Evolutionary conservation across 2,888 invertebrate genomes (phyloP).

Genomic region (Herminia tarsipennalis): DNA sequence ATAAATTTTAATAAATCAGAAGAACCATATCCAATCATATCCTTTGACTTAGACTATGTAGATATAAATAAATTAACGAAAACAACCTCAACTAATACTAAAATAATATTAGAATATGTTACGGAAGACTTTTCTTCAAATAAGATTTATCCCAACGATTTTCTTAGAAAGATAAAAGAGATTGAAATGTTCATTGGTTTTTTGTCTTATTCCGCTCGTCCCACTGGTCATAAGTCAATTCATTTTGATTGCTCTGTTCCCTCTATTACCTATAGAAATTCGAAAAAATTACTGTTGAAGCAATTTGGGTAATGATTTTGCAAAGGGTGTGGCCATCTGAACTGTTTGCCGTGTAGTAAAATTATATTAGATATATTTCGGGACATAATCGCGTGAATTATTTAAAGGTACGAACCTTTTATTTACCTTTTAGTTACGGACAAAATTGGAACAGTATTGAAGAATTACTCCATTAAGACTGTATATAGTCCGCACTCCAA

Average conservation of each 20-base stretch:
- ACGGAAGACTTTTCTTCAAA: neutral
- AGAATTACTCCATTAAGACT: too few relatives aligned
- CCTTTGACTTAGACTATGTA: too few relatives aligned
- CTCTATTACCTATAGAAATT: neutral
- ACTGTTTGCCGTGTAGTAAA: too few relatives aligned
- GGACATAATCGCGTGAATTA: too few relatives aligned
- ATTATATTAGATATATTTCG: too few relatives aligned
- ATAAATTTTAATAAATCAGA: too few relatives aligned
- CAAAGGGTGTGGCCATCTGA: too few relatives aligned
- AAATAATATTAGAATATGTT: neutral
- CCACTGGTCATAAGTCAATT: neutral
- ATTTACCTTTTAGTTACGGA: too few relatives aligned
- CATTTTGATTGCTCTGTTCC: neutral
- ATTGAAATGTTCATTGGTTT: constrained; percentile 4
- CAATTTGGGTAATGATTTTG: neutral
- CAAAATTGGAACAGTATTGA: too few relatives aligned
- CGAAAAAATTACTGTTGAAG: neutral
- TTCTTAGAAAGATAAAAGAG: constrained; percentile 1
- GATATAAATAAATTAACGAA: neutral
- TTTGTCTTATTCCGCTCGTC: neutral
- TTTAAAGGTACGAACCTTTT: too few relatives aligned
- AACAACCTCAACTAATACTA: neutral
- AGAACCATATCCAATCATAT: too few relatives aligned
- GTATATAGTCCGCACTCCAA: too few relatives aligned
- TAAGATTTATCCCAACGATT: constrained; percentile 1